phyloP scores from a whole-genome alignment of 2,888 invertebrate genomes.

The Acleris cristana region DNA sequence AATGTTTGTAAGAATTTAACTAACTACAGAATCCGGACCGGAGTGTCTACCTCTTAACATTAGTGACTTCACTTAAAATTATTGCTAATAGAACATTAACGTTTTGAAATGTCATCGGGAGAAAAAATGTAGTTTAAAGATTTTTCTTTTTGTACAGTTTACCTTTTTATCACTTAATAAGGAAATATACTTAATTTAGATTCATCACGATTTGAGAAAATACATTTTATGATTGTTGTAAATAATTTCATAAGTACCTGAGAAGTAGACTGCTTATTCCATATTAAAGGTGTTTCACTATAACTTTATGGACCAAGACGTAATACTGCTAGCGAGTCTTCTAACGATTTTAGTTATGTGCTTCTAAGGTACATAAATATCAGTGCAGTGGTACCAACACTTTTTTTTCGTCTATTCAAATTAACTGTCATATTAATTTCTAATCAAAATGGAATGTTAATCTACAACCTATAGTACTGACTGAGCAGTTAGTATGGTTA shows the following conservation, averaged over 20 bases:
- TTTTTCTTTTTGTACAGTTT: background rate
- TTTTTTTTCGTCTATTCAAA: slow-evolving; percentile 8
- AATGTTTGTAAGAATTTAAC: too few relatives aligned
- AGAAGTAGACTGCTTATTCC: too few relatives aligned
- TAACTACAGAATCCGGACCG: too few relatives aligned
- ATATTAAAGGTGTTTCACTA: too few relatives aligned
- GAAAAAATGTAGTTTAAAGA: slow-evolving; percentile 20
- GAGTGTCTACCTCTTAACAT: slow-evolving; percentile 34
- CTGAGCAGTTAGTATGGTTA: slow-evolving; percentile 54
- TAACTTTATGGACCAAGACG: too few relatives aligned
- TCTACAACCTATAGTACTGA: slow-evolving; percentile 67
- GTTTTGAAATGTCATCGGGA: slow-evolving; percentile 19
- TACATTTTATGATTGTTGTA: slow-evolving; percentile 11
- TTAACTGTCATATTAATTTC: slow-evolving; percentile 25
- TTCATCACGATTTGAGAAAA: slow-evolving; percentile 6
- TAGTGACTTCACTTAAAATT: slow-evolving; percentile 42
- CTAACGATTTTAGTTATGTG: background rate
- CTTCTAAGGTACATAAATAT: slow-evolving; percentile 5
- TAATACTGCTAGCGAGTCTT: too few relatives aligned
- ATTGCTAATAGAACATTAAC: slow-evolving; percentile 42
- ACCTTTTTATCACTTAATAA: too few relatives aligned
- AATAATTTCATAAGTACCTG: background rate
- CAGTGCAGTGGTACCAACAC: slow-evolving; percentile 21
- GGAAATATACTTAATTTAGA: slow-evolving; percentile 9
- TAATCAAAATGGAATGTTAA: slow-evolving; percentile 67